A percentile compares a stretch with the other conserved stretches of the same genome.
Evolutionary conservation across 2,888 invertebrate species (phyloP).

Genomic region (Crossocerus cetratus): DNA sequence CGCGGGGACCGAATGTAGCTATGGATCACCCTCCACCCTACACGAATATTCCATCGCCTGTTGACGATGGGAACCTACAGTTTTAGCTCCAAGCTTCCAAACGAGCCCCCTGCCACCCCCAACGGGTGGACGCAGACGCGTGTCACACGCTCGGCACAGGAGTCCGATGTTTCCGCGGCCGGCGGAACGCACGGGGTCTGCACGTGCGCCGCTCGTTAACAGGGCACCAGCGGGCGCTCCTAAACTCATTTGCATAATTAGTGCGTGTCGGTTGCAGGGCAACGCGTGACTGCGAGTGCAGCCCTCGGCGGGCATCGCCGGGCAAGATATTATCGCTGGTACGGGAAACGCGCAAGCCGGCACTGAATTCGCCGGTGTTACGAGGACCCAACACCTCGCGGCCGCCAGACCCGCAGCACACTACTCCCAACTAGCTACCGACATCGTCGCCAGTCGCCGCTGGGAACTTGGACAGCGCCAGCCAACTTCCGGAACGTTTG

Average conservation of each 20-base stretch:
- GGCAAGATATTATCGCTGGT: constrained; percentile 52
- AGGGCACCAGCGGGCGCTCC: constrained; percentile 55
- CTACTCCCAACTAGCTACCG: no score
- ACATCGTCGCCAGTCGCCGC: not conserved
- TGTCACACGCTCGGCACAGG: constrained; percentile 21
- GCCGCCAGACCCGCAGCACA: no score
- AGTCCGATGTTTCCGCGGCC: constrained; percentile 49
- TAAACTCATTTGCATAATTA: constrained; percentile 71
- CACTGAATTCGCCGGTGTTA: not conserved
- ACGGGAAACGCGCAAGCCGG: constrained; percentile 20
- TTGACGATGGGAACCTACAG: no score
- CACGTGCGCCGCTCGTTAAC: constrained; percentile 65
- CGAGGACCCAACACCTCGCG: not conserved
- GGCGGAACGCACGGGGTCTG: constrained; percentile 46
- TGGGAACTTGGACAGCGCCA: not conserved
- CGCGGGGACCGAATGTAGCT: no score
- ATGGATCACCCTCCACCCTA: no score
- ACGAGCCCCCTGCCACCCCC: not conserved
- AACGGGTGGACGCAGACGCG: constrained; percentile 22
- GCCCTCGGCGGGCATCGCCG: constrained; percentile 32
- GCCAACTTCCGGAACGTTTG: constrained; percentile 25
- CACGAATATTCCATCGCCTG: no score
- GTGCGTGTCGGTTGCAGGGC: constrained; percentile 62
- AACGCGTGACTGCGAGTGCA: constrained; percentile 53
- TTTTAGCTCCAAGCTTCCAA: no score